Evolutionary conservation across 2,113 vertebrate species (phyloP).

Genomic region (Sinocyclocheilus anshuiensis): DNA sequence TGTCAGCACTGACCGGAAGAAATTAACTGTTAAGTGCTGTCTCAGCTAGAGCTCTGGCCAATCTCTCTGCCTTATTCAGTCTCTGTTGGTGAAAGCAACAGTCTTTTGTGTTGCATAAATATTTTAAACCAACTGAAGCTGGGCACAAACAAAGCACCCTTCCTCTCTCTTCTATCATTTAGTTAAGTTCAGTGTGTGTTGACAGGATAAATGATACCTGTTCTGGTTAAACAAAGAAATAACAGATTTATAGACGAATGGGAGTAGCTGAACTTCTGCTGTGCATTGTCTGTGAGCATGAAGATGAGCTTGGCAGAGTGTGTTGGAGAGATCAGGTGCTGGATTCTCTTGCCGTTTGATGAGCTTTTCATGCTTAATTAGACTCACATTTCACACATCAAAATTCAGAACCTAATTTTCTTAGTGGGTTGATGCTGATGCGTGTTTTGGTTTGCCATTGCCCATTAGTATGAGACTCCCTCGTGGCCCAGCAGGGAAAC

Average conservation of each 20-base stretch:
- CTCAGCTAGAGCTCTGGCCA: conserved; percentile 33
- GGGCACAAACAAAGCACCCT: not conserved
- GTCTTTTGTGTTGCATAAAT: not conserved
- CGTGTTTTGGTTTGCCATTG: conserved; percentile 23
- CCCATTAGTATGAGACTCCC: conserved; percentile 29
- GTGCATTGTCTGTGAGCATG: conserved; percentile 23
- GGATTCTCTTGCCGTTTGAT: conserved; percentile 42
- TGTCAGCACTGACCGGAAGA: conserved; percentile 28
- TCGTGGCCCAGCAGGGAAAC: conserved; percentile 34
- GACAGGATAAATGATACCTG: not conserved
- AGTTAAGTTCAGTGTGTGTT: not conserved
- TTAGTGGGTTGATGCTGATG: conserved; percentile 24
- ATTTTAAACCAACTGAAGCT: not conserved
- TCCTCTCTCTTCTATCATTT: not conserved
- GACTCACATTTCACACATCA: conserved; percentile 47
- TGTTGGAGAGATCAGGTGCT: conserved; percentile 52
- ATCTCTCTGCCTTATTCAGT: not conserved
- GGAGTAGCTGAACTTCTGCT: conserved; percentile 7
- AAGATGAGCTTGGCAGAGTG: conserved; percentile 18
- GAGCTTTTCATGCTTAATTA: conserved; percentile 51
- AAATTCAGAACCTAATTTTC: conserved; percentile 29
- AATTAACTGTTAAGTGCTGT: conserved; percentile 24
- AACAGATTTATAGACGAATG: not conserved
- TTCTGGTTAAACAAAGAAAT: not conserved
- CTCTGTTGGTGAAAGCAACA: conserved; percentile 7